Evolutionary conservation across 2,888 invertebrate species (phyloP), one percentile per base, ranked within the genome.

Genomic region (Ecliptopera silaceata): DNA sequence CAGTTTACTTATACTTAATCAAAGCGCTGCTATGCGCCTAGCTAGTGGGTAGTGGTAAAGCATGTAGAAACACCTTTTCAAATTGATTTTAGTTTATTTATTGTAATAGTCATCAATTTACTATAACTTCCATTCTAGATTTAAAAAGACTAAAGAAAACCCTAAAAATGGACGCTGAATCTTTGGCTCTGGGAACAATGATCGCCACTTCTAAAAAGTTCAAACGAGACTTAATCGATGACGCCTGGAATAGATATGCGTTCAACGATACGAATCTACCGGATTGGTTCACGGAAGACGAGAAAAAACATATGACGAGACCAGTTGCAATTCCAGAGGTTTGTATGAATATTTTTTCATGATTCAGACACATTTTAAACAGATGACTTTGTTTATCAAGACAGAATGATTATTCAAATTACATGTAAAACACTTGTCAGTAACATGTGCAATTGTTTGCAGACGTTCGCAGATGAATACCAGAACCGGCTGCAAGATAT

Each of bases 231-330:
- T 88, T 99, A 8, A 92, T 96, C 8, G 99, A 99, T 79, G 95
- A 94, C 46, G 97, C 95, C 0, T 99, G 97, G 96, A 98, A 99
- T 85, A 93, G 98, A 69, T 99, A 97, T 79, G 94, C 96, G 2
- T 98, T 97, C 78, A 97, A 98, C 76, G 99, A 99, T 80, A 95
- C 94, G 1, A 93, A 96, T 78, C 91, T 99, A 44, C 99, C 99
- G 0, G 96, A 96, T 69, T 99, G 99, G 99, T 99, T 99, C 87
- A 93, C 94, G 0, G 94, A 97, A 57, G 99, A 99, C 72, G 99
- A 99, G 83, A 93, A 95, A 61, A 95, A 96, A 78, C 98, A 99
- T 75, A 97, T 97, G 95, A 94, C 92, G 66, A 96, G 95, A 77
- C 95, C 95, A 56, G 88, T 95, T 8, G 96, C 97, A 2, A 96